Evolutionary conservation across 2,113 vertebrate species (phyloP), one percentile per base, ranked within the genome.

Genomic region (Scalopus aquaticus): DNA sequence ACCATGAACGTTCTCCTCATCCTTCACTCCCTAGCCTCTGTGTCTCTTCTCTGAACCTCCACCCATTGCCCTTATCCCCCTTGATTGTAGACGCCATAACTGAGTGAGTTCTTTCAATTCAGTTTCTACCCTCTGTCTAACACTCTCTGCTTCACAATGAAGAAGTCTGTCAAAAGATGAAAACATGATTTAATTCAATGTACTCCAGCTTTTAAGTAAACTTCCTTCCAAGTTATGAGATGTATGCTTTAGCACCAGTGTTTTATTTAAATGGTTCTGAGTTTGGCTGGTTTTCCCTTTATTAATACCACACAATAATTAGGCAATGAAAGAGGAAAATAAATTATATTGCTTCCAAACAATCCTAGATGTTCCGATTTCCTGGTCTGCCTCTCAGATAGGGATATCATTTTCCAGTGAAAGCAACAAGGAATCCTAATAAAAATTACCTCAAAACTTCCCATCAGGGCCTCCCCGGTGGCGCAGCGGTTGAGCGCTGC

Each of bases 391-490:
- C 24, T 76, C 37, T 90, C 7, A 9, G 54, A 10, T 64, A 54
- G 20, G 16, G n/a, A 22, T 80, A 46, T 6, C 11, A 13, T 72
- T 67, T 89, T 73, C 78, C 9, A 70, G 12, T 80, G 65, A 11
- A 84, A 39, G 16, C 49, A 76, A 78, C 20, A 85, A 19, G 62
- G 20, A 46, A 74, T 82, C 32, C 73, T 91, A 30, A 30, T 42
- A 70, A 94, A 94, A 49, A 3, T 81, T 74, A 56, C 69, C 58
- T 37, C 28, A 93, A 95, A 78, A 85, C 49, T 60, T 89, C 54
- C n/a, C n/a, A n/a, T n/a, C n/a, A n/a, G n/a, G n/a, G n/a, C n/a
- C n/a, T n/a, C n/a, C n/a, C n/a, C n/a, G n/a, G n/a, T n/a, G n/a
- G n/a, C n/a, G n/a, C n/a, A n/a, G n/a, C n/a, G n/a, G n/a, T n/a